Evolutionary conservation across 2,888 invertebrate genomes (phyloP).

Genomic region (Fabriciana adippe): DNA sequence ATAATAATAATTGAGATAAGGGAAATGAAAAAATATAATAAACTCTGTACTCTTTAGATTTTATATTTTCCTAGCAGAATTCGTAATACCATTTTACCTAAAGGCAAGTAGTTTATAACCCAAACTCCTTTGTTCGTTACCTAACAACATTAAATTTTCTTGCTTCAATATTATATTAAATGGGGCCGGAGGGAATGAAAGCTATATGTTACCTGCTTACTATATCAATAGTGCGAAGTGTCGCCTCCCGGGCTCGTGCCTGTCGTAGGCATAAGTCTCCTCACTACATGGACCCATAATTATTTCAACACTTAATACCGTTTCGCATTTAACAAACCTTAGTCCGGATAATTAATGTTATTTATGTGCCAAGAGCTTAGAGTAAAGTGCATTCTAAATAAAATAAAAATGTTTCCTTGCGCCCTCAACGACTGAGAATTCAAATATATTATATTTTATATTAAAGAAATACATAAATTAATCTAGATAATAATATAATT

Average conservation of each 20-base stretch:
- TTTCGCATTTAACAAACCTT: constrained; percentile 29
- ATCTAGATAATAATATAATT: background rate
- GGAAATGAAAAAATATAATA: constrained; percentile 8
- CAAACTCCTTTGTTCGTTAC: constrained; percentile 25
- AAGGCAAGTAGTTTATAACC: constrained; percentile 12
- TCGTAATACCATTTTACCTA: constrained; percentile 35
- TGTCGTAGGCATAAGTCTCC: constrained; percentile 17
- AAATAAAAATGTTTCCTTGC: constrained; percentile 9
- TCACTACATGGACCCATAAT: constrained; percentile 44
- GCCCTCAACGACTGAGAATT: constrained; percentile 9
- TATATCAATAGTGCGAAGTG: constrained; percentile 30
- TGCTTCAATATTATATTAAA: constrained; percentile 32
- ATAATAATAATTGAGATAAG: background rate
- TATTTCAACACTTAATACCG: constrained; percentile 46
- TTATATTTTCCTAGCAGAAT: background rate
- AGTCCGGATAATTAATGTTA: constrained; percentile 19
- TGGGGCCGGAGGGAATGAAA: constrained; percentile 21
- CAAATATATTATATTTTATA: background rate
- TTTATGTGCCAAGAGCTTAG: constrained; percentile 21
- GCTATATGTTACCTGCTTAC: constrained; percentile 25
- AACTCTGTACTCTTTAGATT: constrained; percentile 4
- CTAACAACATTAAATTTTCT: constrained; percentile 26
- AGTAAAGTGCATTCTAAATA: constrained; percentile 25
- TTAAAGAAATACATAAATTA: background rate
- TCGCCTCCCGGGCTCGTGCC: constrained; percentile 18